Evolutionary conservation across 2,797 vertebrate species (phyloP), one percentile per base, ranked within the genome.

Genomic region (Brotula barbata): DNA sequence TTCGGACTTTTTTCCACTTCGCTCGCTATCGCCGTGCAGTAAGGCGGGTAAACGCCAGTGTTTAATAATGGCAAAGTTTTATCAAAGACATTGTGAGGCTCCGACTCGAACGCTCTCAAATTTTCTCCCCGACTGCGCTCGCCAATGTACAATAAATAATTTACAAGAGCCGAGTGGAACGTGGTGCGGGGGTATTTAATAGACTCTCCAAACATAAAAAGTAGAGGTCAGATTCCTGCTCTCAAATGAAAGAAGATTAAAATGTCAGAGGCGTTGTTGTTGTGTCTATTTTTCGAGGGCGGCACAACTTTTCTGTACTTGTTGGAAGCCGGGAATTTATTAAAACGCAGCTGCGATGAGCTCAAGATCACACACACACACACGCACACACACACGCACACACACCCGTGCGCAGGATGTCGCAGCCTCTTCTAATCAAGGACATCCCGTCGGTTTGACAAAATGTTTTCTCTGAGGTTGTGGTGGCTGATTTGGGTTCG

Each of bases 401-500:
- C n/a, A n/a, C n/a, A n/a, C 5, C n/a, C 15, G 28, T 9, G 12
- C 5, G 5, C 14, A 31, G 31, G 31, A 33, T 33, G 31, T 36
- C 20, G n/a, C 19, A 13, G 28, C 10, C 23, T 51, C 41, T n/a
- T 57, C 51, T 50, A 55, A 80, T 67, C 54, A 63, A 68, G 49
- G 56, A 7, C 13, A 3, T 4, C 5, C 10, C 6, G 23, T 2
- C 52, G 65, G 58, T 81, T 86, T 69, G 25, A 37, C 9, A 58
- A 74, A 78, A 56, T 64, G 51, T 76, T 78, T 75, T 71, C 43
- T 16, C 51, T 54, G 69, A 71, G 58, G 64, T 59, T 56, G 42
- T 19, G 25, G 62, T 70, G n/a, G 68, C 56, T 77, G 71, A 83
- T 82, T 78, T 80, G 73, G 67, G 54, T 78, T 80, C 79, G 83